These are phyloP conservation scores for Dendrolimus punctatus DNA, from an alignment of 1,140 invertebrate species.

Conservation along the genomic window DNA sequence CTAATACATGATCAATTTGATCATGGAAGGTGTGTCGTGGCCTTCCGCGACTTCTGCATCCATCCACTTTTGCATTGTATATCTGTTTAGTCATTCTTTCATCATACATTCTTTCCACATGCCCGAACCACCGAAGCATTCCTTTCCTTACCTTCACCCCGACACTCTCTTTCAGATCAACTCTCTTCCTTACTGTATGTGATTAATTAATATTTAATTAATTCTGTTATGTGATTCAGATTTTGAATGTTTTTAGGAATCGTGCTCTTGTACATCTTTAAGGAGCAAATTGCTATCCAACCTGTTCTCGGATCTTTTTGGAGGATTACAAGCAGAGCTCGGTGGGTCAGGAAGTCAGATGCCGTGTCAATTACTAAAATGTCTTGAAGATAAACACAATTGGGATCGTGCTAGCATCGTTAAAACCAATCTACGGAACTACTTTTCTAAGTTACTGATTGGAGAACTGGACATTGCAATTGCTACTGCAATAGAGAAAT, in stretches of 20 bases:
- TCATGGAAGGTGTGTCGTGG: too few relatives aligned
- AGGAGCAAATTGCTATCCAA: slow-evolving; percentile 40
- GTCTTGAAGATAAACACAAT: slow-evolving; percentile 53
- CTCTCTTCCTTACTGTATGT: too few relatives aligned
- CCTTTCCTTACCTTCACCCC: too few relatives aligned
- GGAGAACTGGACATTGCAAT: slow-evolving; percentile 59
- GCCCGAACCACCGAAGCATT: too few relatives aligned
- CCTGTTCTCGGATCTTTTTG: slow-evolving; percentile 42
- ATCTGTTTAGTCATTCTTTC: too few relatives aligned
- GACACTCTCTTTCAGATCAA: too few relatives aligned
- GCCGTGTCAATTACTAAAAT: slow-evolving; percentile 54
- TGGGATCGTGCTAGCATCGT: slow-evolving; percentile 40
- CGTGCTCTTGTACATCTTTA: slow-evolving; percentile 55
- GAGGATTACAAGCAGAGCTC: slow-evolving; percentile 44
- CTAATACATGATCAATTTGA: too few relatives aligned
- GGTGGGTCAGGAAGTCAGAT: slow-evolving; percentile 29
- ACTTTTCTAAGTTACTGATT: slow-evolving; percentile 43
- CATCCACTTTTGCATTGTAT: too few relatives aligned
- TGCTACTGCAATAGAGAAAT: slow-evolving; percentile 53
- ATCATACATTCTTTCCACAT: too few relatives aligned
- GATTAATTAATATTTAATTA: too few relatives aligned
- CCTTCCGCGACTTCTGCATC: too few relatives aligned
- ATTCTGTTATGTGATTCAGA: neutral
- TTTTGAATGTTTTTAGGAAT: slow-evolving; percentile 27
- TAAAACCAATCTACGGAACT: slow-evolving; percentile 42